Percentiles rank a stretch among this genome's conserved stretches.
Evolutionary conservation across 2,113 vertebrate genomes (phyloP).

Genomic region (Sialia sialis): DNA sequence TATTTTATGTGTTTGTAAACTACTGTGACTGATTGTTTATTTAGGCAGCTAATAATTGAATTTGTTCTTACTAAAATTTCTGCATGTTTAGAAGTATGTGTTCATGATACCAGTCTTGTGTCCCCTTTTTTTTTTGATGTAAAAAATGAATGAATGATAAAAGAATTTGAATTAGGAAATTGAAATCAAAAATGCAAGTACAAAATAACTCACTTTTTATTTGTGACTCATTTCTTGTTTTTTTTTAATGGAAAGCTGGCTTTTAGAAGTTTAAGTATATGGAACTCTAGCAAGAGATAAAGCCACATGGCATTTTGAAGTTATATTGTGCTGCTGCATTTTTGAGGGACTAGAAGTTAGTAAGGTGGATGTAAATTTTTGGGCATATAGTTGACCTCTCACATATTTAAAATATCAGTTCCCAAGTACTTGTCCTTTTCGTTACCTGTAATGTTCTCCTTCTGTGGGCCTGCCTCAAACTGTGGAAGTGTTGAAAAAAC

Average conservation of each 20-base stretch:
- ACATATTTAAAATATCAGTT: not conserved
- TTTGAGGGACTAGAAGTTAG: not conserved
- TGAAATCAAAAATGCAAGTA: not conserved
- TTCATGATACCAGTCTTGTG: not conserved
- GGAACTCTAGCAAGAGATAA: not conserved
- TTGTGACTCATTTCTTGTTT: not conserved
- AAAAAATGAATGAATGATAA: not conserved
- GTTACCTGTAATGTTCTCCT: not conserved
- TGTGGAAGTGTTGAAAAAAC: not conserved
- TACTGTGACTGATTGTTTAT: not conserved
- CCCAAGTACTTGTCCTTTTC: not conserved
- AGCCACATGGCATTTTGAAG: not conserved
- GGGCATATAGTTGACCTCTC: not conserved
- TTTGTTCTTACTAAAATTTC: not conserved
- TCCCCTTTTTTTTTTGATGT: not conserved
- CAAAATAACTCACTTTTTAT: not conserved
- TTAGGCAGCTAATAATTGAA: not conserved
- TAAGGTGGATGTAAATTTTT: not conserved
- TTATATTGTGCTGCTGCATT: not conserved
- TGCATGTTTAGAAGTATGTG: not conserved
- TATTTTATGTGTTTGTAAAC: not conserved
- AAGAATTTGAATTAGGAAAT: not conserved
- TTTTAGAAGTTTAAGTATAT: not conserved
- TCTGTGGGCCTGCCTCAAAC: not conserved
- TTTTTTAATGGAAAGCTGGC: not conserved